phyloP scores from a whole-genome alignment of 2,113 vertebrate genomes.

The Nesoenas mayeri region DNA sequence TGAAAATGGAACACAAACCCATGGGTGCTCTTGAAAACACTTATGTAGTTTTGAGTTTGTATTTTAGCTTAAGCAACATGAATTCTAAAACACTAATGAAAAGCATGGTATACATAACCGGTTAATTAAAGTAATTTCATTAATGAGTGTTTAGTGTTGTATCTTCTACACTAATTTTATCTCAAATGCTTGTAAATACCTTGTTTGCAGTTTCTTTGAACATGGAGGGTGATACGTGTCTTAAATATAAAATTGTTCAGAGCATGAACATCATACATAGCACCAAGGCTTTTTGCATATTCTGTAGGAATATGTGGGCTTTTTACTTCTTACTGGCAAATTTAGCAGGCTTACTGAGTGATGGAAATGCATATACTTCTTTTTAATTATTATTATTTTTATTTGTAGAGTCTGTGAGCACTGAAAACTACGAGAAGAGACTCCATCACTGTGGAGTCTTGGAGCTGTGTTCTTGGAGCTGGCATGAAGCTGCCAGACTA shows the following conservation, averaged over 20 bases:
- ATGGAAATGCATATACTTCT: neutral
- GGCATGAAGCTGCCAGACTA: neutral
- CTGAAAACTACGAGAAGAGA: neutral
- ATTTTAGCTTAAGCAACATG: conserved; percentile 2
- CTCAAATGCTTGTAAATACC: neutral
- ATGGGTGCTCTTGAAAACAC: conserved; percentile 3
- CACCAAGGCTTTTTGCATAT: neutral
- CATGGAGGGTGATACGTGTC: neutral
- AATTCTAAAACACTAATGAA: conserved; percentile 8
- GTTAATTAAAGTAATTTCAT: conserved; percentile 38
- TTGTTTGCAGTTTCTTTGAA: neutral
- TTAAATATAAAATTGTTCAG: neutral
- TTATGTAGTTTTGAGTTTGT: neutral
- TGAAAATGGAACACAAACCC: conserved; percentile 19
- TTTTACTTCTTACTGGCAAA: neutral
- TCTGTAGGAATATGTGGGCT: neutral
- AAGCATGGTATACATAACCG: neutral
- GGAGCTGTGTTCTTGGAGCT: neutral
- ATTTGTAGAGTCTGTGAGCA: neutral
- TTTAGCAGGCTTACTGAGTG: neutral
- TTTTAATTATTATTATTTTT: neutral
- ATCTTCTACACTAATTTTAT: neutral
- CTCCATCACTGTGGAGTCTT: neutral
- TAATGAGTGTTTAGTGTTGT: conserved; percentile 25
- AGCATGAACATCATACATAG: neutral